Conservation (phyloP, 2,797 vertebrate genomes). For the Acipenser ruthenus region DNA sequence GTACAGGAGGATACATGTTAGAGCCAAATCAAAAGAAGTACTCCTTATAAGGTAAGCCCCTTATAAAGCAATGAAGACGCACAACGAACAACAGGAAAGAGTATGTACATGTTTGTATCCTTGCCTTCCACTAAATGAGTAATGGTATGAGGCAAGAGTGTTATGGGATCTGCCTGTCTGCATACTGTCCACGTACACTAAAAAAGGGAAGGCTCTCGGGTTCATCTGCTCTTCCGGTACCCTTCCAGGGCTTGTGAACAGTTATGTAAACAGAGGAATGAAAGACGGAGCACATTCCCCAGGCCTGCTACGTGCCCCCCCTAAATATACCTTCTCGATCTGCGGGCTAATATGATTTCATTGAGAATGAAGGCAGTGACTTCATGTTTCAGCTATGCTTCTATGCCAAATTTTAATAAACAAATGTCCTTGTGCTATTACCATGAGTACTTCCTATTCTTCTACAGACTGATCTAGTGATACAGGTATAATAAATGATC, state of each 20-base stretch:
- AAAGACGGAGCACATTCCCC: slow-evolving; percentile 41
- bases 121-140: no score
- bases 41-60: no score
- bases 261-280: slow-evolving; percentile 32
- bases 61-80: no score
- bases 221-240: neutral
- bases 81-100: no score
- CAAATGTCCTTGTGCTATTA: no score
- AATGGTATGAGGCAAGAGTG: no score
- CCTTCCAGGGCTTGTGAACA: slow-evolving; percentile 33
- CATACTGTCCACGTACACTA: neutral
- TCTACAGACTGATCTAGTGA: no score
- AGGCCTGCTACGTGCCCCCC: slow-evolving; percentile 26
- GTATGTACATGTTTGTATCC: no score
- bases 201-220: neutral
- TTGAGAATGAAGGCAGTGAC: slow-evolving; percentile 44
- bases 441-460: no score
- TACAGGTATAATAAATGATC: no score
- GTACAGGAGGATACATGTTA: no score
- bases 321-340: slow-evolving; percentile 38
- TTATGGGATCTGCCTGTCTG: neutral
- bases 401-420: slow-evolving; percentile 5
- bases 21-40: no score
- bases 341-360: slow-evolving; percentile 36
- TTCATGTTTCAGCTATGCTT: slow-evolving; percentile 48